A percentile compares a stretch with the other conserved stretches of the same genome.
Conservation (phyloP, 2,797 vertebrate species). For the Hephaestus fuliginosus region DNA sequence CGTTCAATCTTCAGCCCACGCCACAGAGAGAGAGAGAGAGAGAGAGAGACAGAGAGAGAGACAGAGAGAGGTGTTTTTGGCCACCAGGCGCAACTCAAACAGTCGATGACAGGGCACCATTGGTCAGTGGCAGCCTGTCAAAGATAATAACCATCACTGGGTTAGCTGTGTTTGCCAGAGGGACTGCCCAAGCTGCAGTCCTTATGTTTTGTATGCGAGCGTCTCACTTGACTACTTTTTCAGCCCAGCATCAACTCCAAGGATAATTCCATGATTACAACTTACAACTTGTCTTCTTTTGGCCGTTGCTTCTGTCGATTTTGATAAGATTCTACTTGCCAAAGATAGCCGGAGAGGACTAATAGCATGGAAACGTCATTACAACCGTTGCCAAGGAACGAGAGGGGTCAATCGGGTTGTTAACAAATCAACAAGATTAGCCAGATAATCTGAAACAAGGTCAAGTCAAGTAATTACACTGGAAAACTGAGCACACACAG, state of each 20-base stretch:
- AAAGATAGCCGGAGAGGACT: neutral
- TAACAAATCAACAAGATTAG: neutral
- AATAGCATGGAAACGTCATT: neutral
- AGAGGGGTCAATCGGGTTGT: neutral
- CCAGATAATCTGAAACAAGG: neutral
- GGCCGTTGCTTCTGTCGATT: neutral
- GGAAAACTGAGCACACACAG: neutral
- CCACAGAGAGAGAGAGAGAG: neutral
- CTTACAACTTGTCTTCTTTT: too few species aligned
- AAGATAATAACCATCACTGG: constrained; percentile 57
- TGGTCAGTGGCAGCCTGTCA: constrained; percentile 68
- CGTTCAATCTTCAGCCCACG: constrained; percentile 18
- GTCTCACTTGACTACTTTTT: constrained; percentile 19
- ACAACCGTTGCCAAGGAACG: neutral
- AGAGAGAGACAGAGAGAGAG: too few species aligned
- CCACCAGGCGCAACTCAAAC: constrained; percentile 44
- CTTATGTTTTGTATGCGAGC: constrained; percentile 22
- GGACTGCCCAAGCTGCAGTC: constrained; percentile 41
- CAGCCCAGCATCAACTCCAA: neutral
- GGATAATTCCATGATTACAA: neutral
- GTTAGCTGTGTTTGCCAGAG: constrained; percentile 36
- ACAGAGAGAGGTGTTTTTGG: constrained; percentile 40
- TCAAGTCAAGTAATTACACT: too few species aligned
- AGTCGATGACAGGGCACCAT: constrained; percentile 39
- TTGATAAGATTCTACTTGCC: neutral